Conservation (phyloP, 2,113 vertebrate genomes). For the human (Homo sapiens) region DNA sequence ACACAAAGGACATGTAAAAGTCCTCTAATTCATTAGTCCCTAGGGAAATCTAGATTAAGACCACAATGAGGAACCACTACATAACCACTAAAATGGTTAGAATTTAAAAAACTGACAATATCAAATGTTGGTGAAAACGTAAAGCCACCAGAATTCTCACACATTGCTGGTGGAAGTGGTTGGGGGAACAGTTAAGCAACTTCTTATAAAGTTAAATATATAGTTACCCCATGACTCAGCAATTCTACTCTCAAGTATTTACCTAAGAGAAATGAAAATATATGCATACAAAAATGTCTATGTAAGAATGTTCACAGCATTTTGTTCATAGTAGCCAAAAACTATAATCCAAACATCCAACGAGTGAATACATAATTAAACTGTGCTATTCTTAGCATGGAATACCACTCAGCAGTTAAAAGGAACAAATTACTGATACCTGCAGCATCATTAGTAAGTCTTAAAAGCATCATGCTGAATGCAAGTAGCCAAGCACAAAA, state of each 20-base stretch:
- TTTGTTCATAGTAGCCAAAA: background rate
- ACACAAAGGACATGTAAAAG: background rate
- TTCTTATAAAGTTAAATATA: background rate
- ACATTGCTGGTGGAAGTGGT: background rate
- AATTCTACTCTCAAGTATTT: background rate
- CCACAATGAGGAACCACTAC: background rate
- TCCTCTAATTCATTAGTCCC: background rate
- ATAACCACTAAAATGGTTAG: background rate
- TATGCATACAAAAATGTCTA: background rate
- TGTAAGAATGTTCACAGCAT: background rate
- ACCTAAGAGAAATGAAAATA: background rate
- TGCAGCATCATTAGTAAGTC: background rate
- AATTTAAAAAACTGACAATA: background rate
- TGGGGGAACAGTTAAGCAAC: background rate
- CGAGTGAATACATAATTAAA: background rate
- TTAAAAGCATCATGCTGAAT: background rate
- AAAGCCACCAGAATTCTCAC: background rate
- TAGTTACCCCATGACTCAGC: background rate
- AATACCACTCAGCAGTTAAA: background rate
- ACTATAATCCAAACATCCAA: background rate
- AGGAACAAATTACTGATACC: background rate
- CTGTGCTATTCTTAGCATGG: background rate
- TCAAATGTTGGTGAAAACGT: background rate
- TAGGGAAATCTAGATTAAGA: background rate
- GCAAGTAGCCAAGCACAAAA: background rate